phyloP scores from a whole-genome alignment of 2,113 vertebrate genomes.

The Cromileptes altivelis region DNA sequence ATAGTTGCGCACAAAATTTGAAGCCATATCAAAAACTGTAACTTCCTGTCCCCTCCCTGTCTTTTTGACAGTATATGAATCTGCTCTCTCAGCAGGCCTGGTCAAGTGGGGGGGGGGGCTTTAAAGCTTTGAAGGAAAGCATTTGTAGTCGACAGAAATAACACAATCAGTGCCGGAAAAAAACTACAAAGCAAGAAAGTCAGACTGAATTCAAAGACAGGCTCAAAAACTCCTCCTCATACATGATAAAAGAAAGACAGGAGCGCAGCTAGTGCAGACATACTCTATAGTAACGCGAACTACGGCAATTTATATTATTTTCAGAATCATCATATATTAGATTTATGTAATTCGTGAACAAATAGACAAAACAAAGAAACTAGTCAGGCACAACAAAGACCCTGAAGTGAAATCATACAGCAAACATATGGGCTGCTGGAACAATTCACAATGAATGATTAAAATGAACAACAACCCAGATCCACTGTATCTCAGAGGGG shows the following conservation, averaged over 20 bases:
- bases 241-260: conserved; percentile 44
- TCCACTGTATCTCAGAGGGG: neutral
- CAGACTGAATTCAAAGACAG: conserved; percentile 15
- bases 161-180: conserved; percentile 3
- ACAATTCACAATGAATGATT: conserved; percentile 25
- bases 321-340: conserved; percentile 61
- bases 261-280: conserved; percentile 46
- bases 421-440: conserved; percentile 13
- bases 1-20: conserved; percentile 54
- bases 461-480: conserved; percentile 21
- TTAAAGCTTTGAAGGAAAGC: conserved; percentile 3
- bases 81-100: neutral
- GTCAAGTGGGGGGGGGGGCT: neutral
- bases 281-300: conserved; percentile 28
- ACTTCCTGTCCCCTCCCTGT: neutral
- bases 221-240: conserved; percentile 17
- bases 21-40: conserved; percentile 32
- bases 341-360: conserved; percentile 46
- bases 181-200: conserved; percentile 2
- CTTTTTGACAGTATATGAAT: conserved; percentile 3
- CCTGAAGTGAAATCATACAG: conserved; percentile 54
- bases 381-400: conserved; percentile 37
- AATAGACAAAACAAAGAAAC: conserved; percentile 38
- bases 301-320: conserved; percentile 65
- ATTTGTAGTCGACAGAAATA: neutral